Evolutionary conservation across 2,113 vertebrate species (phyloP), one percentile per base, ranked within the genome.

Genomic region (Trematomus loennbergii): DNA sequence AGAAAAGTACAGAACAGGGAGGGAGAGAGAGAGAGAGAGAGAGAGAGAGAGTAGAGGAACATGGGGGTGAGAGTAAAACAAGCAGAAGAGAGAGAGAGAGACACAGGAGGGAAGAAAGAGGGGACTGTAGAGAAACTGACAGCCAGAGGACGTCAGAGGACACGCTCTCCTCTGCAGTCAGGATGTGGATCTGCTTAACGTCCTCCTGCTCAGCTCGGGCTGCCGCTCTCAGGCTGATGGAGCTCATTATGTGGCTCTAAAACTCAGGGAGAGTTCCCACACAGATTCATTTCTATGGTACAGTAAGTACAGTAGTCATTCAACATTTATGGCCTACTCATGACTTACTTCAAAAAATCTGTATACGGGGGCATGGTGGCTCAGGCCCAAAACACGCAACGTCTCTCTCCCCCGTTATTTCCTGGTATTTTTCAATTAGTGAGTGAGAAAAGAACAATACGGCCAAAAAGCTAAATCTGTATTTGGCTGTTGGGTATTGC

Each of bases 91-190:
- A 64, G 20, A 75, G 67, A 78, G 81, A 78, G 45, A 76, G 46
- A 69, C 22, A 73, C 22, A 68, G 48, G 48, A 78, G 75, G 61
- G 59, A 68, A 54, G 79, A 86, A 70, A 46, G 55, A 82, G 59
- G 54, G 61, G 84, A 75, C 20, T 78, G 61, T 61, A 75, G 60
- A 83, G 80, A 69, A 58, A 75, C 61, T 62, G 68, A 78, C 43
- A 45, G 69, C 15, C 48, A 78, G 64, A 67, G 59, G 64, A 63
- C 25, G 0, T 58, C 80, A 59, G 75, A 84, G 74, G 74, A 48
- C 65, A 16, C 25, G 9, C 2, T 62, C 57, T 49, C 71, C 58
- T 79, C 82, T 78, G 77, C 75, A 64, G 77, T 69, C 50, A 57
- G 65, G 71, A 75, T 50, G 25, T 9, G 25, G 43, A 72, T 15